Base-by-base conservation (phyloP, 1,140 invertebrate genomes). In the Nomia melanderi region DNA sequence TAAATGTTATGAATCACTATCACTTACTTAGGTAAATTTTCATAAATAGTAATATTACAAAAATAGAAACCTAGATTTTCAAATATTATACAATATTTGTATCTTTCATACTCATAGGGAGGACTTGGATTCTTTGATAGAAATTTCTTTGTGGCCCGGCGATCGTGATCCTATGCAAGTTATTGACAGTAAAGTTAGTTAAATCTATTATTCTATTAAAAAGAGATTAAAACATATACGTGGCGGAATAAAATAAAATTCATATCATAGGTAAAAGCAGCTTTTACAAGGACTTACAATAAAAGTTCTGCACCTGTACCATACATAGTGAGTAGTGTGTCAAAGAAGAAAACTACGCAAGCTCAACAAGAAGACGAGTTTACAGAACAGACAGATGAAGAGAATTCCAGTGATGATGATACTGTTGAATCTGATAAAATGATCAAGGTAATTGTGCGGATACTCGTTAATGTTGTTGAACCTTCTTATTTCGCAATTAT, bases 281-380 rank as follows among this genome's bases (percentile, higher is more conserved):
- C 98, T 0, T 96, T 99, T 88, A 99, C 98, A 0, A 94, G 97
- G 56, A 93, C 95, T 0, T 98, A 98, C 88, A 99, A 99, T 89
- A 99, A 99, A 90, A 95, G 95, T 77, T 93, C 94, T 0, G 91
- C 94, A 33, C 91, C 95, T 59, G 3, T 83, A 17, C 96, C 96
- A 2, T 98, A 97, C 88, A 92, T 94, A 7, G 93, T 94, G 23
- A 94, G 93, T 47, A 91, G 92, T 41, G 90, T 93, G 76, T 95
- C 93, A 83, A 95, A 94, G 83, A 95, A 94, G 82, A 93, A 93
- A 78, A 44, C 41, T 17, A 17, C 41, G 90, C 89, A 1, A 90
- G 85, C 0, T 0, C 88, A 79, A 4, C 90, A 87, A 25, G 91
- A 93, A 93, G 7, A 93, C 90, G 56, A 88, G 93, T 7, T 80